Evolutionary conservation across 2,888 invertebrate species (phyloP), one percentile per base, ranked within the genome.

Genomic region (Xestobium rufovillosum): DNA sequence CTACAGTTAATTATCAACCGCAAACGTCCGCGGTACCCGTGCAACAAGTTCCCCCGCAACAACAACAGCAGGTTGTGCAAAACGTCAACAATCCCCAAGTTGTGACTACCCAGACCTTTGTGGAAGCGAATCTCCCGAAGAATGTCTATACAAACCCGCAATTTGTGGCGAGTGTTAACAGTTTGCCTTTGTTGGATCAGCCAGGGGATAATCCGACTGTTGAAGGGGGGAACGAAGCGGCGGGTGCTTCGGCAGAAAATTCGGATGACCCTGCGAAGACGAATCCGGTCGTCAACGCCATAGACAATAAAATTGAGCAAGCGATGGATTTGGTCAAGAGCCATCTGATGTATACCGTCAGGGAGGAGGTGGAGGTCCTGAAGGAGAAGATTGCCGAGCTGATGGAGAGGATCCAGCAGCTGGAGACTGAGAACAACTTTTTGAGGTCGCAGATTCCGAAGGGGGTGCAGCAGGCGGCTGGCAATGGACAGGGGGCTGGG

Each of bases 271-370:
- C 56, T 3, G 50, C 55, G 4, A 60, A 60, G 43, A 60, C 59
- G 4, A 64, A 63, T 46, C 64, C 64, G 2, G 63, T 64, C 41
- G 73, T 74, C 33, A 75, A 75, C 52, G 83, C 83, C 32, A 83
- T 83, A 52, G 83, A 83, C 66, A 83, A 83, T 66, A 83, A 83
- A 67, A 83, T 83, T 52, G 83, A 83, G 59, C 82, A 83, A 65
- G 82, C 83, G 27, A 83, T 83, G 83, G 77, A 83, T 63, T 67
- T 84, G 58, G 83, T 83, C 26, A 83, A 83, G 62, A 80, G 79
- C 55, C 83, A 83, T 65, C 65, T 84, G 56, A 83, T 83, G 78
- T 82, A 79, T 56, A 83, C 83, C 3, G 83, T 84, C 17, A 68
- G 83, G 10, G 83, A 83, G 60, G 83, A 84, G 59, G 82, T 84